Evolutionary conservation across 1,140 invertebrate genomes (phyloP), one percentile per base, ranked within the genome.

Genomic region (Potamilus streckersoni): DNA sequence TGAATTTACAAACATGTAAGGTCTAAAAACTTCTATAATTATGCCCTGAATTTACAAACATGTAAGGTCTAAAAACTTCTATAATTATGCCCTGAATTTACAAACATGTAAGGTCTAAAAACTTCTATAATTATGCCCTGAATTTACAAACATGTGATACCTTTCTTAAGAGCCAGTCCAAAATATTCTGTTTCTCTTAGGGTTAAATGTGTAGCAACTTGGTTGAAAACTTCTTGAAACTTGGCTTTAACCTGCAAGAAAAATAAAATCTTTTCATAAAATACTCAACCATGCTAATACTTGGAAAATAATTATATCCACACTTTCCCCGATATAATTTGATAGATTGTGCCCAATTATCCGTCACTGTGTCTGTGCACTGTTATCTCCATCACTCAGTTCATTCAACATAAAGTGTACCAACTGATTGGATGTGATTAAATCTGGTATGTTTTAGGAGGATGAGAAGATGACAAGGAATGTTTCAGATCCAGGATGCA

Each of bases 101-200:
- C 27, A 68, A 73, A 49, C 61, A 49, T 49, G 38, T 49, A 49
- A 49, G 6, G 38, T 49, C 38, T 49, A 49, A 49, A 49, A 49
- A 6, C 38, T 6, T 49, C 4, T 49, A 11, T 8, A 49, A 49
- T 49, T 49, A 19, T 62, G 60, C 19, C 49, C 59, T 60, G 38
- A 60, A 58, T 31, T n/a, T n/a, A 66, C 27, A 68, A 73, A 49
- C 61, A 65, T 74, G 71, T 93, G 2, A 49, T 88, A 95, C 94
- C 95, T 92, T 93, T 94, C 85, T 94, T 92, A 85, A 94, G 92
- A 82, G 95, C 94, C 82, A 96, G 90, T 82, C 95, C 95, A 91
- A 96, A 96, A 59, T 96, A 93, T 87, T 95, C 94, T 85, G 93
- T 93, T 87, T 95, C 94, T 88, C 93, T 92, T 93, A 96, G 94